These are phyloP conservation scores for Halcyon leucocephala DNA, from an alignment of 2,797 vertebrate species.

Conservation along the genomic window DNA sequence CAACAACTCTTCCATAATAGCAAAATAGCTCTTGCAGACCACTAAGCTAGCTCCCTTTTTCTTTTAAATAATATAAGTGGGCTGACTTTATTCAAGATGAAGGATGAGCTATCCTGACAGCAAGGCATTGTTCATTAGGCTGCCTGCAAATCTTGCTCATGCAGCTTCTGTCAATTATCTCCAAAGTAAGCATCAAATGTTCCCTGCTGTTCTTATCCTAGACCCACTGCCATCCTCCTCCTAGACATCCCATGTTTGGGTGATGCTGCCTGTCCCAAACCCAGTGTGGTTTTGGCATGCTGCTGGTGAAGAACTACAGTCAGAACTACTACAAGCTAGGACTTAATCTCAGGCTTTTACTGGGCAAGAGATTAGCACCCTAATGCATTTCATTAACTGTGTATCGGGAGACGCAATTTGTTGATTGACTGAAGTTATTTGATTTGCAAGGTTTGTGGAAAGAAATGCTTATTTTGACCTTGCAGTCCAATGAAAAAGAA, in stretches of 20 bases:
- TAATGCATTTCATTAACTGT: background rate
- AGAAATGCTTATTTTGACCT: background rate
- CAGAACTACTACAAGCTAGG: background rate
- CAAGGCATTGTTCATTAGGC: background rate
- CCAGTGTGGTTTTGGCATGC: background rate
- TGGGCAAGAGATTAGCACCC: background rate
- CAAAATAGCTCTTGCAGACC: background rate
- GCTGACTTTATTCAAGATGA: background rate
- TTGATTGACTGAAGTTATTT: background rate
- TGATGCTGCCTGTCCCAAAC: background rate
- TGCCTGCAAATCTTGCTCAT: background rate
- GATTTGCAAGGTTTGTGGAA: background rate
- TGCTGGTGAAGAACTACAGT: background rate
- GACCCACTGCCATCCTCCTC: background rate
- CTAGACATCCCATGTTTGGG: background rate
- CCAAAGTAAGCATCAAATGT: background rate
- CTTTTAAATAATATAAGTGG: background rate
- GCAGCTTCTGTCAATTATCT: background rate
- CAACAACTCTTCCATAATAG: background rate
- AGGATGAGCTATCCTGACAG: background rate
- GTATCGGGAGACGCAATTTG: background rate
- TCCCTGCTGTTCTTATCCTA: background rate
- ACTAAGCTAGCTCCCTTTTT: background rate
- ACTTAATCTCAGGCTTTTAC: background rate
- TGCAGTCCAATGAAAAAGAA: background rate